Percentiles rank a stretch among this genome's conserved stretches.
phyloP scores from a whole-genome alignment of 2,888 invertebrate genomes.

The Balanococcus diminutus region DNA sequence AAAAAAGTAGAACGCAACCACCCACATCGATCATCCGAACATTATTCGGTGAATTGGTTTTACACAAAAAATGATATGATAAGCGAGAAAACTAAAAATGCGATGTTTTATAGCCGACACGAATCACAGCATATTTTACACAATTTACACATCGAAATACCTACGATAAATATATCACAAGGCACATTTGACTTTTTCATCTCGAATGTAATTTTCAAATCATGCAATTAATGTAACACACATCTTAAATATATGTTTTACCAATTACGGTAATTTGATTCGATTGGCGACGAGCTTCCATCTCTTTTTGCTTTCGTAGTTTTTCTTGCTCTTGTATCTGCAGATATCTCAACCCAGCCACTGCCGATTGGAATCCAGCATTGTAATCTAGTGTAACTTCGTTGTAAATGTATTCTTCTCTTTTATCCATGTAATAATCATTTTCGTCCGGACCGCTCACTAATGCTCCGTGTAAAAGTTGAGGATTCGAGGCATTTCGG shows the following conservation, averaged over 20 bases:
- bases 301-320: not conserved
- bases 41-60: not conserved
- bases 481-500: constrained; percentile 64
- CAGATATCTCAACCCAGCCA: constrained; percentile 64
- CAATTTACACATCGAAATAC: not conserved
- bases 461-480: constrained; percentile 66
- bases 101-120: constrained; percentile 5
- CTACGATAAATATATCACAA: no score
- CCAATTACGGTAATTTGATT: constrained; percentile 29
- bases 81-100: not conserved
- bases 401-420: constrained; percentile 66
- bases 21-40: no score
- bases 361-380: constrained; percentile 66
- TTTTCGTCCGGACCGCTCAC: constrained; percentile 67
- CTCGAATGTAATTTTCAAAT: not conserved
- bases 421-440: constrained; percentile 65
- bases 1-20: not conserved
- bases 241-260: not conserved
- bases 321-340: constrained; percentile 55
- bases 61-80: not conserved
- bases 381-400: constrained; percentile 68
- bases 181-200: constrained; percentile 14
- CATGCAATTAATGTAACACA: not conserved
- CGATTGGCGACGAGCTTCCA: constrained; percentile 10
- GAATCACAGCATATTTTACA: constrained; percentile 17